phyloP scores from a whole-genome alignment of 2,113 vertebrate species.

The Solea senegalensis region DNA sequence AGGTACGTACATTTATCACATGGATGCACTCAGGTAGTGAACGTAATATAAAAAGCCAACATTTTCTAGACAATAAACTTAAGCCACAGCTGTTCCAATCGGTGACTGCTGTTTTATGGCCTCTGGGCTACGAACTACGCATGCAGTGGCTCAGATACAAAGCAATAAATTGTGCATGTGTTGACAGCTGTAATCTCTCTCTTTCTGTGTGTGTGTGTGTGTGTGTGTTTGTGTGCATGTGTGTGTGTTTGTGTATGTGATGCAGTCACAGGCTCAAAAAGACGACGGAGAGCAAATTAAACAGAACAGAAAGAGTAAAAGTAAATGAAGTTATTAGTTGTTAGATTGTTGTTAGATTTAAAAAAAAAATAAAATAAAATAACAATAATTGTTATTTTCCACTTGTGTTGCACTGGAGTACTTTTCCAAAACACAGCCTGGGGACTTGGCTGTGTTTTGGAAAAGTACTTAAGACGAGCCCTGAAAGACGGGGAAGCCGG shows the following conservation, averaged over 20 bases:
- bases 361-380: background rate
- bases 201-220: too few relatives aligned
- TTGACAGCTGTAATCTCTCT: constrained; percentile 51
- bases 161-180: constrained; percentile 57
- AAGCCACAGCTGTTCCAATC: constrained; percentile 47
- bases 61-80: constrained; percentile 35
- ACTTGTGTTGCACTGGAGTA: constrained; percentile 22
- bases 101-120: constrained; percentile 37
- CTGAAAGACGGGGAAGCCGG: constrained; percentile 57
- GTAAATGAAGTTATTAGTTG: background rate
- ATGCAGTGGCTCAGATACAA: constrained; percentile 38
- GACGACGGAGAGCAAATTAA: background rate
- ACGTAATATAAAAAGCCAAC: constrained; percentile 22
- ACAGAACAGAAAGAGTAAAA: background rate
- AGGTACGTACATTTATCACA: background rate
- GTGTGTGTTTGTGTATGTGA: constrained; percentile 28
- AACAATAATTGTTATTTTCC: background rate
- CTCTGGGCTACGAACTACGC: constrained; percentile 30
- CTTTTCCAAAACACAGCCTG: background rate
- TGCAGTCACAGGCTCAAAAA: constrained; percentile 20
- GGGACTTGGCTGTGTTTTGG: constrained; percentile 38
- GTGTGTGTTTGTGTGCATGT: background rate
- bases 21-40: background rate
- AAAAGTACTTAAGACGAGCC: constrained; percentile 52
- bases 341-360: background rate